These are phyloP conservation scores for Drosophila gunungcola DNA, from an alignment of 1,140 invertebrate genomes.

Conservation along the genomic window DNA sequence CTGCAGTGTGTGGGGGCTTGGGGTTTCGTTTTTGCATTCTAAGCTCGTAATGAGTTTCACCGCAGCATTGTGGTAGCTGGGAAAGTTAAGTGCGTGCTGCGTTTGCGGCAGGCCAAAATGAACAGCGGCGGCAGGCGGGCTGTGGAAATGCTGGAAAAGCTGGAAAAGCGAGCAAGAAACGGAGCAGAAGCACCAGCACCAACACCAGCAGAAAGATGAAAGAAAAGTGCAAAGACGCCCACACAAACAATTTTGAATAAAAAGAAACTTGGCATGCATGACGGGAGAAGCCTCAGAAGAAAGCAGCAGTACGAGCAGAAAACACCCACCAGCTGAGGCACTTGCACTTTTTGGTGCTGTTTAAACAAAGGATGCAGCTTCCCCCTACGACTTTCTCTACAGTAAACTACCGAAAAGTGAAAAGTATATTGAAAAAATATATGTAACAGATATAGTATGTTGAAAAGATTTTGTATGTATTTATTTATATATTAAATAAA, in stretches of 20 bases:
- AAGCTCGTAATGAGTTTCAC: constrained; percentile 81
- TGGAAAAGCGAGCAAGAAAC: constrained; percentile 26
- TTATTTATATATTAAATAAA: no score
- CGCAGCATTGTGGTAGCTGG: constrained; percentile 76
- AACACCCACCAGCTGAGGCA: constrained; percentile 51
- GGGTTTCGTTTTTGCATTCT: constrained; percentile 77
- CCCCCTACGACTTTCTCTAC: constrained; percentile 22
- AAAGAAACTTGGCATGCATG: constrained; percentile 71
- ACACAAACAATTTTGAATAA: constrained; percentile 70
- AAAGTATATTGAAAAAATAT: no score
- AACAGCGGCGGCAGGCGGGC: constrained; percentile 34
- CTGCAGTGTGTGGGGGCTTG: constrained; percentile 29
- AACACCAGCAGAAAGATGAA: constrained; percentile 16
- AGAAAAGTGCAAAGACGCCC: constrained; percentile 65
- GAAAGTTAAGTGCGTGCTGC: constrained; percentile 80
- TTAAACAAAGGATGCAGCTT: constrained; percentile 61
- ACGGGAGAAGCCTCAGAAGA: constrained; percentile 34
- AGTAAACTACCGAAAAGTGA: not conserved
- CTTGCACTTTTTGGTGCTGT: constrained; percentile 72
- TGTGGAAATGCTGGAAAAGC: not conserved
- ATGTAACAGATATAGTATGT: no score
- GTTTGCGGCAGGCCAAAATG: constrained; percentile 73
- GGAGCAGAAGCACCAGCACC: constrained; percentile 26
- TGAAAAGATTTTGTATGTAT: no score
- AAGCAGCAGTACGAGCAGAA: constrained; percentile 3